Conservation (phyloP, 30 jellyfish, hydroid and myxozoan genomes). For the Chrysaora quinquecirrha region DNA sequence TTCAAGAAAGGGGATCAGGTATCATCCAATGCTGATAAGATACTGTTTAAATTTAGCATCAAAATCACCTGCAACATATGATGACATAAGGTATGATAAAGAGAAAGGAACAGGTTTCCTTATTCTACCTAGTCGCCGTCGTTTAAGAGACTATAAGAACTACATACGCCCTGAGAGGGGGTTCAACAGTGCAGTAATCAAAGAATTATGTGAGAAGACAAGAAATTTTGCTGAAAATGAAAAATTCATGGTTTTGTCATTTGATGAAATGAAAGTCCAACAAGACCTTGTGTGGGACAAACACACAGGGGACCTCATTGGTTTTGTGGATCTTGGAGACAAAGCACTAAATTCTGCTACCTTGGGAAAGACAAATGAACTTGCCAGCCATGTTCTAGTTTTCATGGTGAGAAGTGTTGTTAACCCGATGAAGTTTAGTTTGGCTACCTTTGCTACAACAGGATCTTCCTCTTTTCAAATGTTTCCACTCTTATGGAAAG, state of each 20-base stretch:
- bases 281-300: constrained; percentile 62
- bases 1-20: constrained; percentile 54
- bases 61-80: constrained; percentile 71
- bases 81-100: constrained; percentile 50
- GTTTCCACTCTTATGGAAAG: too few species aligned
- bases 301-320: too few species aligned
- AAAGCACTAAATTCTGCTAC: constrained; percentile 25
- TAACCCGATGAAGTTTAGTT: constrained; percentile 29
- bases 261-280: constrained; percentile 74
- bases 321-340: constrained; percentile 78
- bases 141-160: constrained; percentile 63
- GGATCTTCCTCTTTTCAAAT: too few species aligned
- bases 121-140: constrained; percentile 72
- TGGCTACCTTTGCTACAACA: constrained; percentile 71
- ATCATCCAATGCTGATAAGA: constrained; percentile 74
- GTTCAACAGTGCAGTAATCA: constrained; percentile 31
- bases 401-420: constrained; percentile 53
- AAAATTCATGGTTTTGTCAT: constrained; percentile 14
- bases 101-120: constrained; percentile 49
- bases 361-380: constrained; percentile 1
- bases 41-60: constrained; percentile 61
- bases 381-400: constrained; percentile 64
- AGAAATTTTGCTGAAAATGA: constrained; percentile 27
- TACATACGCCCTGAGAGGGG: constrained; percentile 67
- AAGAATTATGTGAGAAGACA: constrained; percentile 29